phyloP scores from a whole-genome alignment of 2,888 invertebrate species.

The Torymus tubicola region DNA sequence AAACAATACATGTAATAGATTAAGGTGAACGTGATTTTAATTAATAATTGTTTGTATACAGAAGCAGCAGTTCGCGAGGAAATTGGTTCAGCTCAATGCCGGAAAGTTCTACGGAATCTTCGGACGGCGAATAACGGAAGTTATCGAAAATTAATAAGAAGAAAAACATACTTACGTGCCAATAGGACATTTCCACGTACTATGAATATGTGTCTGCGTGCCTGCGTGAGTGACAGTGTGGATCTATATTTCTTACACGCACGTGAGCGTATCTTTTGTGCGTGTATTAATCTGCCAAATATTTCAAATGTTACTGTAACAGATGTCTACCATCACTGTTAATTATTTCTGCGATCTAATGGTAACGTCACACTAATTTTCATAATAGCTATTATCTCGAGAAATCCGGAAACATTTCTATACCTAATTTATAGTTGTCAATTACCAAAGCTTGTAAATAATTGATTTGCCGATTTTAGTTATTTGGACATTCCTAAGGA shows the following conservation, averaged over 20 bases:
- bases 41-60: conserved; percentile 51
- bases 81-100: conserved; percentile 80
- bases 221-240: conserved; percentile 24
- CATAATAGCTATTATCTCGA: conserved; percentile 8
- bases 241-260: conserved; percentile 28
- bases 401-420: conserved; percentile 22
- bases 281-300: conserved; percentile 42
- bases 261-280: conserved; percentile 5
- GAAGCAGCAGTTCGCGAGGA: conserved; percentile 76
- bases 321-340: conserved; percentile 61
- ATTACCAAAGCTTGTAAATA: conserved; percentile 55
- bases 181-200: conserved; percentile 35
- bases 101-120: conserved; percentile 78
- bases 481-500: conserved; percentile 19
- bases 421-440: conserved; percentile 44
- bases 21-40: background rate
- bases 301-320: conserved; percentile 59
- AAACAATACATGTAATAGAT: background rate
- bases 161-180: conserved; percentile 51
- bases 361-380: conserved; percentile 29
- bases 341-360: conserved; percentile 60
- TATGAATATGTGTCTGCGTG: conserved; percentile 27
- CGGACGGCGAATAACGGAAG: conserved; percentile 73
- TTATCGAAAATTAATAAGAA: background rate
- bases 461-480: background rate